Conservation (phyloP, 1,140 invertebrate genomes). For the Bradysia coprophila region DNA sequence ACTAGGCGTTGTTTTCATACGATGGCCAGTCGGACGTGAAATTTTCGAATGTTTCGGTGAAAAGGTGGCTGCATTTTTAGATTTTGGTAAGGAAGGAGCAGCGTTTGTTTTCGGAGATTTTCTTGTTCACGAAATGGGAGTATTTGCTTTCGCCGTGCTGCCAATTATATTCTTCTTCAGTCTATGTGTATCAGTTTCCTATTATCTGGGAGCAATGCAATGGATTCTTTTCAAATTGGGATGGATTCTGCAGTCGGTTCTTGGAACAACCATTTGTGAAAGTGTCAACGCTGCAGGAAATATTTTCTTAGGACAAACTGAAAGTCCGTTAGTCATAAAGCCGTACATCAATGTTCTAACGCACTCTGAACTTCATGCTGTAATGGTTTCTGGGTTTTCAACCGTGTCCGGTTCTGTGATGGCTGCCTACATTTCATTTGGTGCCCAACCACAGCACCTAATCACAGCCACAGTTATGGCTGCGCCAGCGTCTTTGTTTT, state of each 20-base stretch:
- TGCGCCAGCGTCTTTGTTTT: slow-evolving; percentile 76
- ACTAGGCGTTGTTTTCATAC: slow-evolving; percentile 70
- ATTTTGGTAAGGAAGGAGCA: slow-evolving; percentile 57
- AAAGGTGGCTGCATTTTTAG: slow-evolving; percentile 61
- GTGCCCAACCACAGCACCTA: slow-evolving; percentile 60
- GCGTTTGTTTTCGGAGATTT: slow-evolving; percentile 68
- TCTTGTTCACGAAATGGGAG: slow-evolving; percentile 32
- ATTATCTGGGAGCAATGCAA: slow-evolving; percentile 77
- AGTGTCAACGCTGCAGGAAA: slow-evolving; percentile 80
- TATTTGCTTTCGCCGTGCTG: slow-evolving; percentile 72
- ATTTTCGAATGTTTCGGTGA: slow-evolving; percentile 67
- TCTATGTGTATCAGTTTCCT: slow-evolving; percentile 70
- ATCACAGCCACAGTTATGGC: slow-evolving; percentile 91
- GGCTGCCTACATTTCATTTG: slow-evolving; percentile 81
- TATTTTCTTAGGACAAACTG: slow-evolving; percentile 79
- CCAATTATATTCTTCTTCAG: slow-evolving; percentile 85
- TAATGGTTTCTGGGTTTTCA: slow-evolving; percentile 88
- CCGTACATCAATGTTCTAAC: slow-evolving; percentile 67
- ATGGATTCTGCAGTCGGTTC: slow-evolving; percentile 45
- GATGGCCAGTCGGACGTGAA: slow-evolving; percentile 56
- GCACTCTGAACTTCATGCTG: slow-evolving; percentile 74
- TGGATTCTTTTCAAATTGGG: slow-evolving; percentile 66
- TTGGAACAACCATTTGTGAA: slow-evolving; percentile 82
- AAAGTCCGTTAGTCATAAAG: slow-evolving; percentile 73
- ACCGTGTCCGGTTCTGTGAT: slow-evolving; percentile 85